These are phyloP conservation scores for Vidua macroura DNA, from an alignment of 2,113 vertebrate species.

Conservation along the genomic window DNA sequence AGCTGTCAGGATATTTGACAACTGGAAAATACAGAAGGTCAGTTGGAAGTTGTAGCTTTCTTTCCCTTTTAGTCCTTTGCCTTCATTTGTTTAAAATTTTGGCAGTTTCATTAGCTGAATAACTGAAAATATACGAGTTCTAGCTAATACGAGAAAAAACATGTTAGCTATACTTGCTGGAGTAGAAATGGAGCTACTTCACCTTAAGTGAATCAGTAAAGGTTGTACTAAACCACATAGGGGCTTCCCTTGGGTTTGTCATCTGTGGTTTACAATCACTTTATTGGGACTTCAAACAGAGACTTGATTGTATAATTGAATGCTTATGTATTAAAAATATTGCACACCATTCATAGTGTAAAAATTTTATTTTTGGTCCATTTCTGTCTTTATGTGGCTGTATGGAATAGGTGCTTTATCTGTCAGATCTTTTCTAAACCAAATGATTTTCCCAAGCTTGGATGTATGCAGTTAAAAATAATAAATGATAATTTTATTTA, in stretches of 20 bases:
- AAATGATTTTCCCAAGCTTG: not conserved
- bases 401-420: not conserved
- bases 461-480: not conserved
- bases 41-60: not conserved
- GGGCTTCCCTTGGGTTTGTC: not conserved
- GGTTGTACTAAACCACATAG: not conserved
- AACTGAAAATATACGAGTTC: not conserved
- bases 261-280: not conserved
- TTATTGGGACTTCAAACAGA: not conserved
- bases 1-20: not conserved
- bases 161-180: not conserved
- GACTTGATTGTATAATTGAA: not conserved
- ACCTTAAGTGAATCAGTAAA: not conserved
- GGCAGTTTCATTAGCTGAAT: not conserved
- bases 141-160: not conserved
- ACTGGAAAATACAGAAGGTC: not conserved
- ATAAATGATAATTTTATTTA: not conserved
- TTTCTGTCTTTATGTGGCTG: not conserved
- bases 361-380: not conserved
- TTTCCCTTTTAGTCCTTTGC: not conserved
- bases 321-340: not conserved
- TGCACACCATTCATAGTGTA: not conserved
- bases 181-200: not conserved
- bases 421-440: not conserved
- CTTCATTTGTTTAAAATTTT: conserved; percentile 20